Conservation (phyloP, 2,113 vertebrate genomes). For the Alouatta palliata region DNA sequence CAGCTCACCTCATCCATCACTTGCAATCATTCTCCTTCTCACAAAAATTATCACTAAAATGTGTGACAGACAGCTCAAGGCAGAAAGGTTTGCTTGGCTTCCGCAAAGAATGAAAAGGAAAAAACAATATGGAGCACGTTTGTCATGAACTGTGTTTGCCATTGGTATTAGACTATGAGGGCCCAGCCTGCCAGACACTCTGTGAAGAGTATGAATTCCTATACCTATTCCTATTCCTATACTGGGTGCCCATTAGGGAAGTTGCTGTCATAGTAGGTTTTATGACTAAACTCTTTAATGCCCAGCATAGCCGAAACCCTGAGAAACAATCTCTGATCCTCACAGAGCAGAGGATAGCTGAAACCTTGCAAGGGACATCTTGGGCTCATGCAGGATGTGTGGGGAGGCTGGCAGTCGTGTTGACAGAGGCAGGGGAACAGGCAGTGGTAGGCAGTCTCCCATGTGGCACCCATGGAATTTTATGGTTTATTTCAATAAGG, state of each 20-base stretch:
- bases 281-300: neutral
- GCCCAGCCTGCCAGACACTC: neutral
- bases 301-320: fast-evolving
- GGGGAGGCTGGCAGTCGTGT: neutral
- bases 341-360: neutral
- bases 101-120: neutral
- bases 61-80: conserved; percentile 58
- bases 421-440: neutral
- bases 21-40: conserved; percentile 20
- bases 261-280: neutral
- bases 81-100: conserved; percentile 14
- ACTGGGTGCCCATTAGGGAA: neutral
- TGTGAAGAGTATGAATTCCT: neutral
- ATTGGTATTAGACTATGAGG: neutral
- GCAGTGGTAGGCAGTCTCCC: neutral
- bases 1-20: conserved; percentile 58
- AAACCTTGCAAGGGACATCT: neutral
- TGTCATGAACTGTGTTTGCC: neutral
- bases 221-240: too few species aligned
- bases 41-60: conserved; percentile 14
- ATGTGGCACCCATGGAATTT: neutral
- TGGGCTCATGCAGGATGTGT: neutral
- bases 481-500: neutral
- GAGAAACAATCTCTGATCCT: neutral
- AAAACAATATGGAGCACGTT: neutral